phyloP scores from a whole-genome alignment of 2,888 invertebrate species.

The Ganaspis brasiliensis region DNA sequence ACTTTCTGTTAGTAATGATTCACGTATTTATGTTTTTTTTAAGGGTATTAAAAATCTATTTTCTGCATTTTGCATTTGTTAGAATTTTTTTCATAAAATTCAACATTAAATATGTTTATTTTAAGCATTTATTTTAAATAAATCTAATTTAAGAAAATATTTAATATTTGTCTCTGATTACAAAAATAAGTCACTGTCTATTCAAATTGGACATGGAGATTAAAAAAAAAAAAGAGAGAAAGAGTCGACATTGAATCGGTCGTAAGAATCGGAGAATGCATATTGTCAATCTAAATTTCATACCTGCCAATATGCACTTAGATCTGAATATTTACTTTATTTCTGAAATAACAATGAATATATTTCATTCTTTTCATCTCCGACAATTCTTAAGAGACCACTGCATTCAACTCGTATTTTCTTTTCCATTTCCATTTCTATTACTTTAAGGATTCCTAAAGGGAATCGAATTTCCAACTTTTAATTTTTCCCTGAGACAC shows the following conservation, averaged over 20 bases:
- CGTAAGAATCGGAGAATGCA: background rate
- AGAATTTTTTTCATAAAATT: too few relatives aligned
- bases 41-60: too few relatives aligned
- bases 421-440: background rate
- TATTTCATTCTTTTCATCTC: background rate
- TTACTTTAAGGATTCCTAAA: conserved; percentile 1
- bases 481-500: conserved; percentile 1
- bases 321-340: background rate
- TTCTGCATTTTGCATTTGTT: too few relatives aligned
- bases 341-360: background rate
- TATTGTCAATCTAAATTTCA: background rate
- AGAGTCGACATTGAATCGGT: too few relatives aligned
- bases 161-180: too few relatives aligned
- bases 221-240: too few relatives aligned
- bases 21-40: background rate
- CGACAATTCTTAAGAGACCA: background rate
- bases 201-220: too few relatives aligned
- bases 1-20: background rate
- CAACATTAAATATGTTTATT: too few relatives aligned
- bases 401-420: background rate
- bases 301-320: conserved; percentile 1
- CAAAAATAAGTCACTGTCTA: too few relatives aligned
- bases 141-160: too few relatives aligned
- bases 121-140: too few relatives aligned
- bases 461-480: background rate